A percentile compares a stretch with the other conserved stretches of the same genome.
Evolutionary conservation across 2,797 vertebrate genomes (phyloP).

Genomic region (Melanotaenia trifasciata): DNA sequence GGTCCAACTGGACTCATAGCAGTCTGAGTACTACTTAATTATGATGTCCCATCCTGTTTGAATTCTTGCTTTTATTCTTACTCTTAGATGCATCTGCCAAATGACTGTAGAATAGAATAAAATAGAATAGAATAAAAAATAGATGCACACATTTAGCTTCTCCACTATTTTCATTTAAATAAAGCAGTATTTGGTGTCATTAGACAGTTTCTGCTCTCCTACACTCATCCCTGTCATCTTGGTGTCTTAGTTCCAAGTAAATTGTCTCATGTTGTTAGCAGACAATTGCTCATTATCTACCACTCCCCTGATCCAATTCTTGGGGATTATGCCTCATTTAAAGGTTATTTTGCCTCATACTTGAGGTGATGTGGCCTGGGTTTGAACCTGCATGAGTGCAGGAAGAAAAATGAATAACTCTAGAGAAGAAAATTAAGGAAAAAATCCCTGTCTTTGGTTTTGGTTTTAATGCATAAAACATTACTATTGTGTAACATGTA

Average conservation of each 20-base stretch:
- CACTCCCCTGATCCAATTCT: slow-evolving; percentile 66
- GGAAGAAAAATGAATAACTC: slow-evolving; percentile 65
- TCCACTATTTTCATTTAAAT: slow-evolving; percentile 35
- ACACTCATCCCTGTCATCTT: slow-evolving; percentile 55
- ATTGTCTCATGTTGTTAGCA: slow-evolving; percentile 70
- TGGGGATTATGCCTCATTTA: slow-evolving; percentile 77
- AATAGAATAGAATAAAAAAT: not conserved
- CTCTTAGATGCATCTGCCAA: too few relatives aligned
- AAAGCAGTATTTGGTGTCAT: slow-evolving; percentile 42
- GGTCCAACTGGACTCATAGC: too few relatives aligned
- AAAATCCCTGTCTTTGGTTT: slow-evolving; percentile 54
- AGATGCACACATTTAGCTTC: slow-evolving; percentile 19
- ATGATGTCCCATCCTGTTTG: too few relatives aligned
- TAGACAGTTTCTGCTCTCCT: slow-evolving; percentile 40
- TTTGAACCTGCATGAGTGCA: slow-evolving; percentile 68
- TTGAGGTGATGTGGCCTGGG: slow-evolving; percentile 59
- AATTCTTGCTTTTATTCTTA: too few relatives aligned
- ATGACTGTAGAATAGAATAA: too few relatives aligned
- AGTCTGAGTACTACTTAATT: too few relatives aligned
- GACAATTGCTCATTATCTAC: slow-evolving; percentile 77
- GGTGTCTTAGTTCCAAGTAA: slow-evolving; percentile 60
- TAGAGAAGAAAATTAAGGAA: slow-evolving; percentile 34
- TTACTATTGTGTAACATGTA: slow-evolving; percentile 52
- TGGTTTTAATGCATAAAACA: slow-evolving; percentile 36
- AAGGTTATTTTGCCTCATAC: slow-evolving; percentile 66